A percentile compares a stretch with the other conserved stretches of the same genome.
Conservation (phyloP, 1,140 invertebrate genomes). For the Drosophila grimshawi region DNA sequence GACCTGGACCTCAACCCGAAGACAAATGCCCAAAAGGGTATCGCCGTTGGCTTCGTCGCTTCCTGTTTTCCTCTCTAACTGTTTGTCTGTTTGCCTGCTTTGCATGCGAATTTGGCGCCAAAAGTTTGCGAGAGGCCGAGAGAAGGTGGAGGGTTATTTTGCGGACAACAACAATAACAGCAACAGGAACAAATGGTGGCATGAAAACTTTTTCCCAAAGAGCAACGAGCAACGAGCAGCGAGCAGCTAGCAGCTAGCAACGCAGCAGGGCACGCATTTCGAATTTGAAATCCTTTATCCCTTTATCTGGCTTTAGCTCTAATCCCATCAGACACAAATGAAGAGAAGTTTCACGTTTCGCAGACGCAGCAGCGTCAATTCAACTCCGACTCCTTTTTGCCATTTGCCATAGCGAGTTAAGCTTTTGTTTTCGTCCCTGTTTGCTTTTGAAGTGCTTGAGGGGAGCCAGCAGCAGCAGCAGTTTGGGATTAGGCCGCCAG, state of each 20-base stretch:
- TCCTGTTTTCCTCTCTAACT: not conserved
- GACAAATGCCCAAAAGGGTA: constrained; percentile 35
- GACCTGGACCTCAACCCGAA: constrained; percentile 61
- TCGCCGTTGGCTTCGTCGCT: not conserved
- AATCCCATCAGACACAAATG: constrained; percentile 85
- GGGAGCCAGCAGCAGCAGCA: constrained; percentile 28
- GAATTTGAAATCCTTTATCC: constrained; percentile 83
- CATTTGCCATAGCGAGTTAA: constrained; percentile 29
- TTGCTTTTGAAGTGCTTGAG: constrained; percentile 68
- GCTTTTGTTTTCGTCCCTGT: constrained; percentile 57
- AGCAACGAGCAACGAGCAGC: constrained; percentile 5
- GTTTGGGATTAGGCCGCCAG: constrained; percentile 76
- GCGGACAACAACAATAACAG: not conserved
- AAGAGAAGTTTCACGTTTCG: constrained; percentile 82
- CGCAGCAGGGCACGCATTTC: constrained; percentile 59
- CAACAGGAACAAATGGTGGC: constrained; percentile 18
- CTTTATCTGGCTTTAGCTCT: constrained; percentile 84
- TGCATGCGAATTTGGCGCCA: constrained; percentile 81
- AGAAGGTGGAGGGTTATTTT: not conserved
- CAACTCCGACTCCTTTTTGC: constrained; percentile 44
- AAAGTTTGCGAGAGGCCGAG: constrained; percentile 42
- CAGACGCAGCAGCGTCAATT: constrained; percentile 24
- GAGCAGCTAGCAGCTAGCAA: not conserved
- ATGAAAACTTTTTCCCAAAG: constrained; percentile 39
- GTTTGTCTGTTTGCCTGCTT: constrained; percentile 57